Evolutionary conservation across 1,140 invertebrate species (phyloP).

Genomic region (Zaprionus africanus): DNA sequence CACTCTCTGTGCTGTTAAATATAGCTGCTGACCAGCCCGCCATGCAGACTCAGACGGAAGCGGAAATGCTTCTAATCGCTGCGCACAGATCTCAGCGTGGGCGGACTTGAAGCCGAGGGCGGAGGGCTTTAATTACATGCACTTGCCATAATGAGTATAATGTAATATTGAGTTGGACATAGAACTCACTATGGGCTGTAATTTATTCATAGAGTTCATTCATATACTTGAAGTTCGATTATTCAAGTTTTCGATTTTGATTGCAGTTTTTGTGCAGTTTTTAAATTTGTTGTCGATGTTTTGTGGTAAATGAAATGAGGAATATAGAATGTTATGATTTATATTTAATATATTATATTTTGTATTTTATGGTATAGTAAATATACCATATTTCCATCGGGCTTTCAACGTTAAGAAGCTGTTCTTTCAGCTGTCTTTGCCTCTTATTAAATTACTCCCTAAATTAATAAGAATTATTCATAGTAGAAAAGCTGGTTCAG

Average conservation of each 20-base stretch:
- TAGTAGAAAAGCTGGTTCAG: too few relatives aligned
- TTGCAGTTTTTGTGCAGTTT: background rate
- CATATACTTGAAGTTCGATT: background rate
- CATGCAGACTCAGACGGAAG: conserved; percentile 50
- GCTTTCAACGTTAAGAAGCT: too few relatives aligned
- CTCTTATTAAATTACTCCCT: too few relatives aligned
- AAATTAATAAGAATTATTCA: too few relatives aligned
- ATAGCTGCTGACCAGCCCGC: conserved; percentile 50
- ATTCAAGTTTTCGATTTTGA: background rate
- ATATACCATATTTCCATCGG: too few relatives aligned
- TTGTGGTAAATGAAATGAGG: too few relatives aligned
- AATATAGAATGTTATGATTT: too few relatives aligned
- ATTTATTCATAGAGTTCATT: background rate
- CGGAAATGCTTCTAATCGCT: conserved; percentile 73
- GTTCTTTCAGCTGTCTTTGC: too few relatives aligned
- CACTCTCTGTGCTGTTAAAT: conserved; percentile 59
- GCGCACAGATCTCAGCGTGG: conserved; percentile 56
- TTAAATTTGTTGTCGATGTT: too few relatives aligned
- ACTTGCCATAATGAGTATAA: conserved; percentile 26
- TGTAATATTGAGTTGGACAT: background rate
- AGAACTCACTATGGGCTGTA: background rate
- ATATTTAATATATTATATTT: too few relatives aligned
- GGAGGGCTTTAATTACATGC: conserved; percentile 33
- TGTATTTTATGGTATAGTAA: too few relatives aligned
- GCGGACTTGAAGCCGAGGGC: background rate